Evolutionary conservation across 2,888 invertebrate genomes (phyloP).

Genomic region (Gandaritis pyraliata): DNA sequence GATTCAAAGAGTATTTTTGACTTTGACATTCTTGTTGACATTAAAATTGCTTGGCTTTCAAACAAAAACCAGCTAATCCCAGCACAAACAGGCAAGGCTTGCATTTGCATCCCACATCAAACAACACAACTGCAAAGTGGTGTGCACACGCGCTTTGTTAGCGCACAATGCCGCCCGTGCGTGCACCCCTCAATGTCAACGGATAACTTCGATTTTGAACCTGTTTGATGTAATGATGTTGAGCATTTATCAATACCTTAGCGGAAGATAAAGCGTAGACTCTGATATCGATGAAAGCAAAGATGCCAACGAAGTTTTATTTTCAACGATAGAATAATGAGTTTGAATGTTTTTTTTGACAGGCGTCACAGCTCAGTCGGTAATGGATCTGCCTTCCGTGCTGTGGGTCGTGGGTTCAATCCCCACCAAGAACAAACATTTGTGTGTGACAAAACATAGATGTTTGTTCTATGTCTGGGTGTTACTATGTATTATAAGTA

Average conservation of each 20-base stretch:
- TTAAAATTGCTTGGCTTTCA: background rate
- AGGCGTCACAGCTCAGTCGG: too few relatives aligned
- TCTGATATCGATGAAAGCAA: background rate
- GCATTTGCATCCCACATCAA: constrained; percentile 23
- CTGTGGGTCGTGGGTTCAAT: too few relatives aligned
- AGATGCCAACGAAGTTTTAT: background rate
- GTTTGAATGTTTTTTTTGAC: too few relatives aligned
- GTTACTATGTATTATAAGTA: too few relatives aligned
- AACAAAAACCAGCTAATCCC: constrained; percentile 11
- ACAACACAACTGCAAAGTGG: constrained; percentile 24
- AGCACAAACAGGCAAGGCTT: constrained; percentile 11
- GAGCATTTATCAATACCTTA: background rate
- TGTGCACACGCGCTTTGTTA: constrained; percentile 38
- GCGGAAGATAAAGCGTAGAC: background rate
- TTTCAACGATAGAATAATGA: too few relatives aligned
- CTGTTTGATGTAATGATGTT: constrained; percentile 12
- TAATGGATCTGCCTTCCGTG: too few relatives aligned
- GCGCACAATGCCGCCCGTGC: constrained; percentile 32
- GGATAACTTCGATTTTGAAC: constrained; percentile 19
- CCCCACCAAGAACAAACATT: too few relatives aligned
- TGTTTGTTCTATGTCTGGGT: too few relatives aligned
- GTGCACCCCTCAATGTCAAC: constrained; percentile 37
- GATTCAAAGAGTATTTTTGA: too few relatives aligned
- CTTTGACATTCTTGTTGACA: too few relatives aligned
- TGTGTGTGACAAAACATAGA: too few relatives aligned